phyloP scores from a whole-genome alignment of 2,113 vertebrate genomes.

The Cololabis saira region DNA sequence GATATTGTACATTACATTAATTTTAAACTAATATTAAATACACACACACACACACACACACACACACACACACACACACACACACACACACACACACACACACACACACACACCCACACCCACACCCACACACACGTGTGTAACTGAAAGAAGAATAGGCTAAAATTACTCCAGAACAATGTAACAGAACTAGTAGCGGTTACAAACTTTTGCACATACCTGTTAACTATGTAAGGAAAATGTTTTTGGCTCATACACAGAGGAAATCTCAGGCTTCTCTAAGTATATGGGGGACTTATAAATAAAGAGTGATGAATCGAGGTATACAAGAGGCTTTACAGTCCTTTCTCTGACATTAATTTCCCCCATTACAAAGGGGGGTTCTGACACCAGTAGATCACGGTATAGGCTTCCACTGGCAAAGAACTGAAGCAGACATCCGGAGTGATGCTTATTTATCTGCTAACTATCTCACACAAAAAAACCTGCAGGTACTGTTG shows the following conservation, averaged over 20 bases:
- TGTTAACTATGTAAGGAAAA: no score
- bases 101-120: no score
- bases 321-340: constrained; percentile 56
- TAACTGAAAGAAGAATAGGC: no score
- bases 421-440: constrained; percentile 57
- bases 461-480: constrained; percentile 34
- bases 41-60: no score
- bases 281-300: constrained; percentile 49
- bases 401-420: constrained; percentile 41
- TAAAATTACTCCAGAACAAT: no score
- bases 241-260: not conserved
- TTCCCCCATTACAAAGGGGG: constrained; percentile 45
- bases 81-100: no score
- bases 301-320: constrained; percentile 70
- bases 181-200: no score
- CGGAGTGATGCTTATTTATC: constrained; percentile 59
- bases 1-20: not conserved
- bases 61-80: no score
- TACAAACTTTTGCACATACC: no score
- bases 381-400: constrained; percentile 45
- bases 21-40: no score
- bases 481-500: constrained; percentile 22
- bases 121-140: no score
- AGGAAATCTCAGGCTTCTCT: not conserved
- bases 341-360: constrained; percentile 61